Conservation (phyloP, 2,797 vertebrate species). For the Prunella strophiata region DNA sequence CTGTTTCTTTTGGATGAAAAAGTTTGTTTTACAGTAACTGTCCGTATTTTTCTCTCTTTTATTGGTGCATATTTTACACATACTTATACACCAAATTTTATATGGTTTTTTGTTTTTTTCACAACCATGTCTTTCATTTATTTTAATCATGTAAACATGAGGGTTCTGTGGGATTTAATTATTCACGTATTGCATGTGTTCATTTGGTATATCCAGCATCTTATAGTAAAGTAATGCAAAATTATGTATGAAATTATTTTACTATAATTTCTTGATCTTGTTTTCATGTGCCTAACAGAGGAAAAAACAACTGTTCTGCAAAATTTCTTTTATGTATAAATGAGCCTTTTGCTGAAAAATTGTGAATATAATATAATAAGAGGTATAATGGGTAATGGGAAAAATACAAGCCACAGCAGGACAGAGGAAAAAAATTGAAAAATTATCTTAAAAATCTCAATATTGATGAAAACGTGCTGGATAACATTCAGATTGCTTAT, state of each 20-base stretch:
- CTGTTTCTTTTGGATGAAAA: conserved; percentile 45
- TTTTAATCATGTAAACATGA: conserved; percentile 15
- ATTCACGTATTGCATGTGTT: conserved; percentile 35
- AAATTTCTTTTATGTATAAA: conserved; percentile 2
- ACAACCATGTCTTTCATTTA: conserved; percentile 19
- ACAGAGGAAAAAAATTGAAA: not conserved
- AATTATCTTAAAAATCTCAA: not conserved
- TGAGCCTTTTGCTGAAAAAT: conserved; percentile 9
- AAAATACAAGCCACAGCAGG: conserved; percentile 5
- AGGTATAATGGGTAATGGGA: not conserved
- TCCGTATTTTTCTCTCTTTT: conserved; percentile 51
- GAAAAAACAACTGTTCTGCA: conserved; percentile 37
- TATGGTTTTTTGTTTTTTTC: conserved; percentile 35
- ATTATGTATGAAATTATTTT: conserved; percentile 10
- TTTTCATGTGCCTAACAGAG: conserved; percentile 20
- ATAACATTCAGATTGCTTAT: conserved; percentile 48
- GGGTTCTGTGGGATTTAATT: conserved; percentile 43
- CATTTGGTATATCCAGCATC: conserved; percentile 54
- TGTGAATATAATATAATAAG: not conserved
- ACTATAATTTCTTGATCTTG: conserved; percentile 3
- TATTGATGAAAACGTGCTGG: conserved; percentile 53
- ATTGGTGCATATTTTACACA: conserved; percentile 55
- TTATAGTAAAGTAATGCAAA: not conserved
- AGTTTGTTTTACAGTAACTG: conserved; percentile 56
- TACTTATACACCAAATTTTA: conserved; percentile 40